Evolutionary conservation across 1,140 invertebrate genomes (phyloP), one percentile per base, ranked within the genome.

Genomic region (Limonius californicus): DNA sequence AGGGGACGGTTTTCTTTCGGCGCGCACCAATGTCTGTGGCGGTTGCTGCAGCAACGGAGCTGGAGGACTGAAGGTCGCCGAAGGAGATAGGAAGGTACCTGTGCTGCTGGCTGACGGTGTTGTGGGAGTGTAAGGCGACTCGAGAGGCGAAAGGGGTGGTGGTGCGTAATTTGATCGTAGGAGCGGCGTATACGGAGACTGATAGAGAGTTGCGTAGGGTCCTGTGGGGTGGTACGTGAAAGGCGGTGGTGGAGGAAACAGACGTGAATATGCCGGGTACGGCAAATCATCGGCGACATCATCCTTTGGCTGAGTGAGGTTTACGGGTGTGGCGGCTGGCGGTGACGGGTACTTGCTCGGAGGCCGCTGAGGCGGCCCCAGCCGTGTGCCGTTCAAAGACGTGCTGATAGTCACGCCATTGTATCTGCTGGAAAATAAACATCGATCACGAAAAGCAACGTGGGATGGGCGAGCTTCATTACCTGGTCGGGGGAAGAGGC

Each of bases 21-120:
- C 69, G 15, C 70, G 64, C 14, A 71, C 15, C 27, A 30, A 4
- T 4, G 27, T 32, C 57, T 64, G 59, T 72, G 69, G 32, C 43
- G 45, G 14, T 16, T n/a, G 20, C 15, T 66, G 50, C 62, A 73
- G 70, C n/a, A 70, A 61, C 15, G 65, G 23, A 7, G 69, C 62
- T 15, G 75, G 70, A 16, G 74, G 73, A 66, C 69, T 72, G 57
- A 65, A 73, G 9, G 68, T 69, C 42, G 62, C 50, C 35, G 70
- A 67, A 18, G 75, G 74, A 1, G 75, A 69, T 16, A 74, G 60
- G 66, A 76, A 76, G n/a, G 73, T 72, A 7, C 59, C 68, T 32
- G 69, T 65, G 9, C 60, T 70, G 21, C 64, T 74, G 43, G 68
- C 71, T 3, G 68, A 66, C 1, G 72, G 65, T 9, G 73, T 73